Percentiles rank a stretch among this genome's conserved stretches.
Conservation (phyloP, 2,888 invertebrate genomes). For the Mystacides longicornis region DNA sequence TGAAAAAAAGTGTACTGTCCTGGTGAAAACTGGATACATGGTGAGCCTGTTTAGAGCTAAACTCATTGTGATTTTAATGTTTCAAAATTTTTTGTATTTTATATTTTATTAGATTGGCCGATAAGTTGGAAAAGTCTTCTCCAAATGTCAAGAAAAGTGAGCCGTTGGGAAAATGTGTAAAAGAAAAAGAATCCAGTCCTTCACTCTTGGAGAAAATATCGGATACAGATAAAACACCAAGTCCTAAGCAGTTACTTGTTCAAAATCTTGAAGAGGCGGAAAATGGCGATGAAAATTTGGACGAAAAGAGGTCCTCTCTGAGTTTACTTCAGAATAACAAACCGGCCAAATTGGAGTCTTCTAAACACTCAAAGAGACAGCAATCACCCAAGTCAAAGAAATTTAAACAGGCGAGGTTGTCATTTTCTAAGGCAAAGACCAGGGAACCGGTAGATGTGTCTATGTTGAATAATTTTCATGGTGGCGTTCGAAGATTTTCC, state of each 20-base stretch:
- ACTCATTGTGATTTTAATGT: background rate
- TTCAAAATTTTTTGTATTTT: background rate
- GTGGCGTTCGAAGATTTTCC: conserved; percentile 18
- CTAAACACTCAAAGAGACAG: background rate
- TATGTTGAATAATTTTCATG: conserved; percentile 14
- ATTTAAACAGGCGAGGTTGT: conserved; percentile 20
- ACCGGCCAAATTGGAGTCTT: background rate
- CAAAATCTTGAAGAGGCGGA: background rate
- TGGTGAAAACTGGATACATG: too few species aligned
- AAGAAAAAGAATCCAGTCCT: conserved; percentile 3
- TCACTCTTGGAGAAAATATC: conserved; percentile 6
- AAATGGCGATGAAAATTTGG: background rate
- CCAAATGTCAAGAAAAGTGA: background rate
- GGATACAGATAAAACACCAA: conserved; percentile 8
- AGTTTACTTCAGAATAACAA: conserved; percentile 13
- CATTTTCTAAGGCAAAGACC: conserved; percentile 16
- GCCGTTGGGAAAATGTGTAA: background rate
- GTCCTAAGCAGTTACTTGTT: background rate
- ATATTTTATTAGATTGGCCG: background rate
- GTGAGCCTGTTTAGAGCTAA: too few species aligned
- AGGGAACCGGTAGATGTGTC: conserved; percentile 17
- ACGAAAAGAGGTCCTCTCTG: conserved; percentile 10
- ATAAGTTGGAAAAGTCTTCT: conserved; percentile 6
- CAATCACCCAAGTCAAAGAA: conserved; percentile 9
- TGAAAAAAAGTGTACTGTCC: too few species aligned